These are phyloP conservation scores for Epistrophe grossulariae DNA, from an alignment of 2,888 invertebrate species.

Conservation along the genomic window DNA sequence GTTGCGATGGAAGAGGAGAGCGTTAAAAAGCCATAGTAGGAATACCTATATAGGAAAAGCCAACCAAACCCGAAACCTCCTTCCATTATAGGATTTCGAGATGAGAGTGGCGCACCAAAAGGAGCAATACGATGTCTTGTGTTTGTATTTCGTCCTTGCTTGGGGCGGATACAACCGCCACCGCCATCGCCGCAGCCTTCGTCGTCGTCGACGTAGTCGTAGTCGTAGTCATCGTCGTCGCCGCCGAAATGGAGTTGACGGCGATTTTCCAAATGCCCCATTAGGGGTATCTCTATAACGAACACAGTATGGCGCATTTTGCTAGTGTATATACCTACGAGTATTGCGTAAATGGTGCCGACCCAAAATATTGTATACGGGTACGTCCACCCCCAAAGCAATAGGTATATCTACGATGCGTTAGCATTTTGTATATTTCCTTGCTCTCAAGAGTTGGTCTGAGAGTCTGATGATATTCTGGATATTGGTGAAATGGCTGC, in stretches of 20 bases:
- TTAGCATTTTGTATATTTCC: constrained; percentile 50
- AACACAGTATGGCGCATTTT: constrained; percentile 70
- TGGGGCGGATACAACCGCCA: constrained; percentile 75
- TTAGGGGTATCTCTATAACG: constrained; percentile 68
- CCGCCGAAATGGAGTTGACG: constrained; percentile 68
- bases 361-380: constrained; percentile 40
- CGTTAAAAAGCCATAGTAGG: constrained; percentile 38
- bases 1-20: constrained; percentile 51
- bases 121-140: constrained; percentile 69
- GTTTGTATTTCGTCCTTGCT: constrained; percentile 76
- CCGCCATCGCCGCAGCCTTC: constrained; percentile 43
- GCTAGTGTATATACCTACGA: not conserved
- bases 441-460: constrained; percentile 41
- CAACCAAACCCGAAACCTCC: constrained; percentile 61
- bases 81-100: constrained; percentile 33
- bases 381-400: constrained; percentile 45
- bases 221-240: not conserved
- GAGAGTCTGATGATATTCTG: constrained; percentile 40
- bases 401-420: constrained; percentile 38
- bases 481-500: constrained; percentile 15
- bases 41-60: constrained; percentile 27
- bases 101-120: constrained; percentile 65
- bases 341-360: constrained; percentile 69
- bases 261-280: constrained; percentile 68
- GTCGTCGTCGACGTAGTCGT: constrained; percentile 3